These are phyloP conservation scores for Acholoe squamosa DNA, from an alignment of 2,888 invertebrate genomes.

Conservation along the genomic window DNA sequence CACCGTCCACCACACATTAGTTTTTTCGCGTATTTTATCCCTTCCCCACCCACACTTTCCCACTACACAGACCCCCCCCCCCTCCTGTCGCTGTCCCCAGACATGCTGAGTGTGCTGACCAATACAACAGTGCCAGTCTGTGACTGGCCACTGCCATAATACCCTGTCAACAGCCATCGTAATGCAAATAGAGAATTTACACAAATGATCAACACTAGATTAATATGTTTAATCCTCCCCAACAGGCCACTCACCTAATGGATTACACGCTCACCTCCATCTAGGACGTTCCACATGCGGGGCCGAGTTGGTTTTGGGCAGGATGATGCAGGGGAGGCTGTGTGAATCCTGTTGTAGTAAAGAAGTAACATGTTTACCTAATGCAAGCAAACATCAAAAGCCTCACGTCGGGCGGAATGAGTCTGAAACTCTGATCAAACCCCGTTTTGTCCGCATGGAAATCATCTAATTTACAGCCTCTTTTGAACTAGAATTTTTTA, in stretches of 20 bases:
- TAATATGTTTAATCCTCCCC: neutral
- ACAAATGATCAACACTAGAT: neutral
- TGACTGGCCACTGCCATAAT: neutral
- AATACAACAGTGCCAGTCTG: neutral
- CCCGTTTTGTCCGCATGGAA: conserved; percentile 13
- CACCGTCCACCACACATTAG: neutral
- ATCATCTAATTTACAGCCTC: neutral
- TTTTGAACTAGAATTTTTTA: neutral
- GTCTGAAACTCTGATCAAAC: neutral
- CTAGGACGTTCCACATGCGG: too few species aligned
- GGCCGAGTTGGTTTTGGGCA: too few species aligned
- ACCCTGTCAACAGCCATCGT: neutral
- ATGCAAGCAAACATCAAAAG: neutral
- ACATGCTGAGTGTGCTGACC: neutral
- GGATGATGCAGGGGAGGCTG: too few species aligned
- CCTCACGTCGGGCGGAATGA: neutral
- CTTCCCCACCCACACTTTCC: too few species aligned
- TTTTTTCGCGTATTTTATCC: too few species aligned
- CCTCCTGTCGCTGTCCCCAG: neutral
- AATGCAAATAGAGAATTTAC: conserved; percentile 1
- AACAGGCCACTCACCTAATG: neutral
- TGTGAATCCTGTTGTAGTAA: neutral
- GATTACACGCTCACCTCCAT: neutral
- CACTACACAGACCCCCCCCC: too few species aligned
- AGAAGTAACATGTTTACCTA: neutral